Percentiles rank a stretch among this genome's conserved stretches.
These are phyloP conservation scores for Tetraneura akinire DNA, from an alignment of 1,140 invertebrate species.

Conservation along the genomic window DNA sequence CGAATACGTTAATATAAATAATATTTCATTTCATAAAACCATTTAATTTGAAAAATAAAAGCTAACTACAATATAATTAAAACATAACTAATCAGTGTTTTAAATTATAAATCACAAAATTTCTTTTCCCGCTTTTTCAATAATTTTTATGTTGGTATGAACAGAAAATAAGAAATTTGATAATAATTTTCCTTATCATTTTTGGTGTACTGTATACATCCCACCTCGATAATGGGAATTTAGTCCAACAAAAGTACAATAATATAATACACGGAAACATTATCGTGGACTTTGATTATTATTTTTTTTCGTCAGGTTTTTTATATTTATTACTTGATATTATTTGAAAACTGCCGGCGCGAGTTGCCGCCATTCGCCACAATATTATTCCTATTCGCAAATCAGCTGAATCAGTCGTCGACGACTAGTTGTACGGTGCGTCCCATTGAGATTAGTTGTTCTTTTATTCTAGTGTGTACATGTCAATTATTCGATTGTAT, in stretches of 20 bases:
- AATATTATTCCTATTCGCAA: background rate
- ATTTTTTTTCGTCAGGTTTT: background rate
- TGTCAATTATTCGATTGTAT: background rate
- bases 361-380: background rate
- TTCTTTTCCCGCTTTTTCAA: no score
- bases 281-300: background rate
- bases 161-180: no score
- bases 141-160: no score
- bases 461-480: background rate
- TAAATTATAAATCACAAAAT: no score
- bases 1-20: no score
- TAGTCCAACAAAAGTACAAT: background rate
- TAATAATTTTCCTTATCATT: no score
- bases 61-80: no score
- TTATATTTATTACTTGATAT: background rate
- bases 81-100: no score
- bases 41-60: no score
- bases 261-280: background rate
- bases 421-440: background rate
- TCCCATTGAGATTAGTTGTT: background rate
- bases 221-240: background rate
- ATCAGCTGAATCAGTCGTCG: background rate
- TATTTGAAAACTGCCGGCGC: constrained; percentile 4
- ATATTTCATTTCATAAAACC: no score
- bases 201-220: no score